Base-by-base conservation (phyloP, 2,888 invertebrate species). In the Cylloceria caligata region DNA sequence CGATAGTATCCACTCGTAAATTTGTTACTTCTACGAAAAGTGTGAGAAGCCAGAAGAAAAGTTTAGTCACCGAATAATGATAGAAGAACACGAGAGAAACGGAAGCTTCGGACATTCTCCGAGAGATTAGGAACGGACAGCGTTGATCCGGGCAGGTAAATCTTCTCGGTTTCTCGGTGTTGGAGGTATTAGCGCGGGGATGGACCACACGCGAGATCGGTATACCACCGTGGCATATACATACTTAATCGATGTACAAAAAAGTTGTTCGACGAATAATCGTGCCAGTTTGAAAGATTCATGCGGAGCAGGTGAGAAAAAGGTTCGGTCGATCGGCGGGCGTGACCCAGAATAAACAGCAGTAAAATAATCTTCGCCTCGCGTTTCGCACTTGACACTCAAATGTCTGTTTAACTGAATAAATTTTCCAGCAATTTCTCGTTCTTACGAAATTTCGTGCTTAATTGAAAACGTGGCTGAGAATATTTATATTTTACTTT, bases 71-170 rank as follows among this genome's bases (percentile, higher is more conserved):
- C 7, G 45, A 67, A 42, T 13, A 24, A 13, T 57, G 2, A n/a
- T 9, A 42, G 27, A 47, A 45, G 45, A 42, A 9, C 27, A 30
- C 62, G 81, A 64, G 73, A 79, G 65, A 76, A 76, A 83, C 81
- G 81, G 81, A 77, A 79, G 68, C 81, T 72, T 60, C 39, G 13
- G 68, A 71, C 69, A 80, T 75, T 80, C 75, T 27, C 49, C 13
- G 19, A 80, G 71, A 75, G 75, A 80, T 80, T 75, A 75, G 69
- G 21, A 30, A 52, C 64, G 16, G 42, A n/a, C 21, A 7, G 42
- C 9, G 16, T 19, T n/a, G 30, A 39, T 64, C 42, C 30, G 21
- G 30, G 21, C 27, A n/a, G 64, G 49, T 75, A 80, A 74, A 75
- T 74, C 73, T 34, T 52, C 16, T 55, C 62, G 39, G 30, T 62